Conservation (phyloP, 2,113 vertebrate species). For the Platysternon megacephalum region DNA sequence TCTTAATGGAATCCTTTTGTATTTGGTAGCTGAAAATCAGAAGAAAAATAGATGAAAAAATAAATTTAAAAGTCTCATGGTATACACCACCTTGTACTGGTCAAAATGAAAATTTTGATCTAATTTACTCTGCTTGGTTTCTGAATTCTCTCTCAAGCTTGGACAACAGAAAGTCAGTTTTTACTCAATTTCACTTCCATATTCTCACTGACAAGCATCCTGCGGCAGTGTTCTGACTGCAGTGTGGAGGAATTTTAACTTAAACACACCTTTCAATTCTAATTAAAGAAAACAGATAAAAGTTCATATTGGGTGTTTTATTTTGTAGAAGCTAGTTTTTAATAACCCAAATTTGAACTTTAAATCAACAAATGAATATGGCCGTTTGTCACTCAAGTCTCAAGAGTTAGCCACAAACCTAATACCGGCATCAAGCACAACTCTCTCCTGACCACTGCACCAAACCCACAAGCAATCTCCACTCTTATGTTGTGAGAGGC, state of each 20-base stretch:
- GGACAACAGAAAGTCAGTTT: background rate
- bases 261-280: constrained; percentile 41
- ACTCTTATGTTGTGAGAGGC: background rate
- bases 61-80: background rate
- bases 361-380: constrained; percentile 16
- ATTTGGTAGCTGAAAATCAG: background rate
- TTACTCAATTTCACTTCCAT: background rate
- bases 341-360: background rate
- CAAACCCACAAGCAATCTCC: background rate
- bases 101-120: background rate
- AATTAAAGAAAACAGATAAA: background rate
- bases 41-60: background rate
- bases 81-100: background rate
- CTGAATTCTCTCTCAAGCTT: background rate
- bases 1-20: background rate
- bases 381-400: constrained; percentile 14
- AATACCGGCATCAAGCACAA: constrained; percentile 35
- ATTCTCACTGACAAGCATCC: background rate
- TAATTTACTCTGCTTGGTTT: background rate
- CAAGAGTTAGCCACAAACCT: constrained; percentile 35
- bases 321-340: background rate
- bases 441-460: constrained; percentile 53
- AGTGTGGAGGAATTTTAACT: constrained; percentile 49
- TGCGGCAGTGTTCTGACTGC: constrained; percentile 36
- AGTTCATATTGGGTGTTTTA: background rate